phyloP scores from a whole-genome alignment of 2,888 invertebrate genomes.

The Mechanitis messenoides region DNA sequence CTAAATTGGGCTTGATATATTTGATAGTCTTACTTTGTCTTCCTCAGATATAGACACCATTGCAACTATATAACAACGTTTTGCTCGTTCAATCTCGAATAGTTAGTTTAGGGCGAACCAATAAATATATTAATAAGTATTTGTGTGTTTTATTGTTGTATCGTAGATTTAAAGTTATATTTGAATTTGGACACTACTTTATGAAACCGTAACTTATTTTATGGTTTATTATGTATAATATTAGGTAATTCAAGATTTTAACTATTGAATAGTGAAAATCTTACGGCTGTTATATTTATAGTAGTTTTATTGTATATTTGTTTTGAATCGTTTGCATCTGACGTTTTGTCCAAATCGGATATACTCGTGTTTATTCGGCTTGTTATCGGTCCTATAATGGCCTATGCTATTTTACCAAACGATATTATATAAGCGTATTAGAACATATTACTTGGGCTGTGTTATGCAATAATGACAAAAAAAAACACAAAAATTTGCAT shows the following conservation, averaged over 20 bases:
- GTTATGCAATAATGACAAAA: too few relatives aligned
- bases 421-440: too few relatives aligned
- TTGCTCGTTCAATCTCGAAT: conserved; percentile 6
- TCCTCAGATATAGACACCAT: conserved; percentile 13
- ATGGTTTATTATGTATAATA: conserved; percentile 49
- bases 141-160: conserved; percentile 18
- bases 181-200: conserved; percentile 61
- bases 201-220: conserved; percentile 59
- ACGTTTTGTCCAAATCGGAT: conserved; percentile 26
- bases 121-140: conserved; percentile 21
- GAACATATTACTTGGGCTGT: too few relatives aligned
- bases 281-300: conserved; percentile 73
- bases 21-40: conserved; percentile 19
- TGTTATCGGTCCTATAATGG: conserved; percentile 44
- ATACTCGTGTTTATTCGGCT: conserved; percentile 8
- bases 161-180: conserved; percentile 36
- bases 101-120: conserved; percentile 29
- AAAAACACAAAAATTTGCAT: too few relatives aligned
- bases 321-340: conserved; percentile 42
- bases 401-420: conserved; percentile 63
- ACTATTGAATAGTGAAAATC: conserved; percentile 73
- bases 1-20: conserved; percentile 21
- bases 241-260: conserved; percentile 51
- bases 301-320: conserved; percentile 68
- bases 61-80: conserved; percentile 3